Evolutionary conservation across 2,888 invertebrate species (phyloP).

Genomic region (Lymantria monacha): DNA sequence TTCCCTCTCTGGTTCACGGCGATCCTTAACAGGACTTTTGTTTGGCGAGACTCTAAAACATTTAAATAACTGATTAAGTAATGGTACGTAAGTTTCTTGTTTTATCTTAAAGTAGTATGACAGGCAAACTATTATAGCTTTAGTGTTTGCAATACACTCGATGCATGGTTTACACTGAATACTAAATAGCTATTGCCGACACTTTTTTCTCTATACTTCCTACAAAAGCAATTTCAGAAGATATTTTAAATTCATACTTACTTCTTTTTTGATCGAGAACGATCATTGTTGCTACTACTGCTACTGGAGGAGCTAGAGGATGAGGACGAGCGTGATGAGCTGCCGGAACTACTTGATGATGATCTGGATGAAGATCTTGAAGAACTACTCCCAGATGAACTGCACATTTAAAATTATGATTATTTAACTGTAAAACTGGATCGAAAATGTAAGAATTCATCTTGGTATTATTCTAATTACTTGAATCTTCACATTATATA

Average conservation of each 20-base stretch:
- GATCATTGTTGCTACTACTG: slow-evolving; percentile 85
- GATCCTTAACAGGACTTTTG: slow-evolving; percentile 74
- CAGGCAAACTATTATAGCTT: not conserved
- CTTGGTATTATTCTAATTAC: no score
- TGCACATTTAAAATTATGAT: slow-evolving; percentile 34
- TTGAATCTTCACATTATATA: no score
- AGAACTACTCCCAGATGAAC: slow-evolving; percentile 92
- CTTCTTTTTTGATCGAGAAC: slow-evolving; percentile 85
- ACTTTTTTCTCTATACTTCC: no score
- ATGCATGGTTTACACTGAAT: no score
- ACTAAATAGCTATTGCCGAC: no score
- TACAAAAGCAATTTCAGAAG: no score
- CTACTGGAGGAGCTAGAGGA: slow-evolving; percentile 85
- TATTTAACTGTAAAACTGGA: no score
- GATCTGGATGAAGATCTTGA: slow-evolving; percentile 90
- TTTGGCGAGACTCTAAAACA: slow-evolving; percentile 64
- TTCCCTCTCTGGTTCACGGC: slow-evolving; percentile 71
- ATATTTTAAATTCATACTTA: slow-evolving; percentile 45
- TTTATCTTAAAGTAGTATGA: not conserved
- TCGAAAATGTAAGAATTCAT: no score
- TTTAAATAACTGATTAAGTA: not conserved
- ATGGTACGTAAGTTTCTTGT: not conserved
- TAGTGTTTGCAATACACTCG: no score
- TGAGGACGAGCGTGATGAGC: slow-evolving; percentile 81
- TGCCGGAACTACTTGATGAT: slow-evolving; percentile 88